Conservation (phyloP, 2,113 vertebrate genomes). For the Catharus minimus region DNA sequence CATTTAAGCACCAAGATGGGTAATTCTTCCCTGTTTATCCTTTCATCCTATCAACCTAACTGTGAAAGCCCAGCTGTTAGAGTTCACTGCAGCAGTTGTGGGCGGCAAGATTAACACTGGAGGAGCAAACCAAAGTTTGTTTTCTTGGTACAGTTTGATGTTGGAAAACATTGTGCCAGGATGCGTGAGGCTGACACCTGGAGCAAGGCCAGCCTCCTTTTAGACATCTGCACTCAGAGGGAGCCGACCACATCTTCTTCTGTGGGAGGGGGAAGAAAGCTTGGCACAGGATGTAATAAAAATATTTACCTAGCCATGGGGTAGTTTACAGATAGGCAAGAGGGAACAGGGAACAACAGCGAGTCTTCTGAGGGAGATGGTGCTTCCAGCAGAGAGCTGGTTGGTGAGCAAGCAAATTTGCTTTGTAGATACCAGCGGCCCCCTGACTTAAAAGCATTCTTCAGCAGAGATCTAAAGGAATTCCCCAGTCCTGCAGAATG, state of each 20-base stretch:
- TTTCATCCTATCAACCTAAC: neutral
- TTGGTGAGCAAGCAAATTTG: constrained; percentile 18
- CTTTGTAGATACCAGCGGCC: constrained; percentile 1
- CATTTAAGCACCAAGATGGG: neutral
- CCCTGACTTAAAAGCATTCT: constrained; percentile 51
- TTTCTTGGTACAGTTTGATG: neutral
- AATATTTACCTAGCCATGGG: constrained; percentile 57
- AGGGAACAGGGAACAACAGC: constrained; percentile 6
- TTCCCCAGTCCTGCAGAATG: constrained; percentile 19
- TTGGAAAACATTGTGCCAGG: constrained; percentile 9
- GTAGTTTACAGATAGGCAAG: constrained; percentile 40
- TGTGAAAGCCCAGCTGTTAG: neutral
- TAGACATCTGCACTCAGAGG: neutral
- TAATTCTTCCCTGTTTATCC: neutral
- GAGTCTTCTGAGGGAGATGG: neutral
- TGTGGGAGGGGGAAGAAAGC: constrained; percentile 12
- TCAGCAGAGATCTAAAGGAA: constrained; percentile 52
- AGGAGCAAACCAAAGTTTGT: neutral
- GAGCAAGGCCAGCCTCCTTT: neutral
- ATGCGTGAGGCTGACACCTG: neutral
- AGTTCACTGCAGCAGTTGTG: neutral
- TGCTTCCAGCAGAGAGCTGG: constrained; percentile 39
- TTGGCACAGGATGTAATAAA: constrained; percentile 29
- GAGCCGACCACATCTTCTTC: neutral
- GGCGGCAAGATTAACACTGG: neutral